Percentiles rank a stretch among this genome's conserved stretches.
These are phyloP conservation scores for Synanthedon vespiformis DNA, from an alignment of 2,888 invertebrate species.

Conservation along the genomic window DNA sequence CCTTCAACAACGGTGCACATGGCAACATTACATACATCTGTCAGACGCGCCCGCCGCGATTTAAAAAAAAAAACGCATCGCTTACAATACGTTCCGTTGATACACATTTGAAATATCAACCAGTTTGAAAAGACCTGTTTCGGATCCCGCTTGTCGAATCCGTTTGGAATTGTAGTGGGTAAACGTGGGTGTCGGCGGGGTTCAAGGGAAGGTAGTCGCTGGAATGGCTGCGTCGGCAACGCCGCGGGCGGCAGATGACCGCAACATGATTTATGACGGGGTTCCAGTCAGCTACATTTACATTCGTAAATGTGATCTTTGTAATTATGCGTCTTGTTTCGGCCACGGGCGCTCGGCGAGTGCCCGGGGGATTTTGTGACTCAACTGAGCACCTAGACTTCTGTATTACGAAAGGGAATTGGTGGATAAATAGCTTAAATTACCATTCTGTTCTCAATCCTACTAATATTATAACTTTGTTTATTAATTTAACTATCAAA, in stretches of 20 bases:
- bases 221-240: conserved; percentile 33
- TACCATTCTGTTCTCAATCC: no score
- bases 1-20: conserved; percentile 26
- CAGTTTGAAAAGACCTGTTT: conserved; percentile 5
- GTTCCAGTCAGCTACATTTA: conserved; percentile 46
- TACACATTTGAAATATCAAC: conserved; percentile 36
- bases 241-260: conserved; percentile 67
- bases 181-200: conserved; percentile 2
- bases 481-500: no score
- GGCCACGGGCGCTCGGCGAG: conserved; percentile 35
- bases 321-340: conserved; percentile 58
- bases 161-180: background rate
- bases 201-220: conserved; percentile 14
- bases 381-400: background rate
- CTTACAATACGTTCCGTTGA: conserved; percentile 42
- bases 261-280: conserved; percentile 58
- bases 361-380: background rate
- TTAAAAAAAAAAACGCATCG: conserved; percentile 52
- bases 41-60: conserved; percentile 51
- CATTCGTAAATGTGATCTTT: conserved; percentile 62
- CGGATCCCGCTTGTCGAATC: background rate
- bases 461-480: no score
- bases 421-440: no score
- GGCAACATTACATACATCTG: conserved; percentile 63
- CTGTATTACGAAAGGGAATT: background rate